Evolutionary conservation across 2,113 vertebrate species (phyloP), one percentile per base, ranked within the genome.

Genomic region (Pao palembangensis): DNA sequence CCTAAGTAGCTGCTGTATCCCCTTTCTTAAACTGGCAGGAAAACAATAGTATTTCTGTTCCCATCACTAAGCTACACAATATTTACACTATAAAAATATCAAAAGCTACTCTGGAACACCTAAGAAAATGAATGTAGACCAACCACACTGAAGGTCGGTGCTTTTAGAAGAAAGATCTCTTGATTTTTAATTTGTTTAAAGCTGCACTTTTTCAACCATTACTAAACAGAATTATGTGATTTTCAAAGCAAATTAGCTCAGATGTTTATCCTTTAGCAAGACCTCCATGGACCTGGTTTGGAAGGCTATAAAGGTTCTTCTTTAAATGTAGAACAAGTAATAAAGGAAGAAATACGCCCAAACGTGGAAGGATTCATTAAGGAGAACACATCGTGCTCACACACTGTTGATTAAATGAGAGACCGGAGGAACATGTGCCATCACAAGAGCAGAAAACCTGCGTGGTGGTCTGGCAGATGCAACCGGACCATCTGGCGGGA

Each of bases 361-460:
- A 74, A 55, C 57, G 69, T 66, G 54, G 76, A 80, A 67, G 64
- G 65, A 67, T 79, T 72, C 38, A 76, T 81, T 77, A 76, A 65
- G 49, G 64, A 47, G 52, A 59, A 58, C 56, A 28, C 55, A 58
- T 46, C 44, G 14, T 34, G 23, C 51, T 53, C 25, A n/a, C 25
- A 53, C 51, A 34, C 51, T 51, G 66, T 34, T 68, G 48, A 73
- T 67, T 61, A 73, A 69, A 59, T 63, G 55, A 71, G 58, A 6
- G 17, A 69, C 21, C 60, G 48, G 64, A 75, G 49, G 60, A 52
- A 46, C 51, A 52, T 55, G 55, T 75, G 77, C 67, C 71, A 72
- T 77, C 67, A 61, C 63, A 16, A 48, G 57, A 73, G 51, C 52
- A 71, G 55, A 66, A 55, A 51, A 46, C 34, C 49, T 61, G 61